Evolutionary conservation across 2,113 vertebrate genomes (phyloP), one percentile per base, ranked within the genome.

Genomic region (Gallinago undulata): DNA sequence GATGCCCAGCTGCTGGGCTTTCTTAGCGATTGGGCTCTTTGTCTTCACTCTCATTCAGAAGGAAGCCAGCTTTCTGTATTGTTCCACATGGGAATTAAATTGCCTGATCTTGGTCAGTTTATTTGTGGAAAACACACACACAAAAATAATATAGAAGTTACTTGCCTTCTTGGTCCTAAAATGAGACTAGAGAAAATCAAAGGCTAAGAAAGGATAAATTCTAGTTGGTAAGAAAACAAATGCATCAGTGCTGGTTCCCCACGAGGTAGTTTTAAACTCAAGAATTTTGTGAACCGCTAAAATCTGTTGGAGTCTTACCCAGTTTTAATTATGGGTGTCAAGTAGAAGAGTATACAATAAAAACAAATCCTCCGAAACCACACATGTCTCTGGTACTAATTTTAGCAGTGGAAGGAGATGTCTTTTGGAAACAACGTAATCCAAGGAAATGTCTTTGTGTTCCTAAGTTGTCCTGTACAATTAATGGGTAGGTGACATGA

Each of bases 1-100:
- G 94, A 94, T 15, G 72, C 84, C 81, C 91, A 85, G 93, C 88
- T 94, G 85, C 92, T 63, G 47, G 55, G 19, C 7, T 48, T 77
- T 89, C 87, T 53, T 59, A 87, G 70, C 9, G 0, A 11, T 80
- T 59, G 47, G 8, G 12, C 48, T 92, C 94, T 96, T 96, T 96
- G 93, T 96, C 82, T 50, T 87, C 25, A 2, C 39, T 72, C 64
- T 31, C 70, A 27, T 69, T 76, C 77, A 64, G 47, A 79, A 79
- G 50, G 84, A 83, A 82, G 55, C 85, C 74, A 76, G 82, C 62
- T 92, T 94, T 89, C 81, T 91, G 13, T 55, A 19, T 79, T 91
- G 80, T 79, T 84, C 53, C 59, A 7, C 1, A 4, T 63, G 72
- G 50, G 81, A 91, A 70, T 85, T 93, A n/a, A 81, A 30, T 82